These are phyloP conservation scores for Colius striatus DNA, from an alignment of 2,113 vertebrate species.

Conservation along the genomic window DNA sequence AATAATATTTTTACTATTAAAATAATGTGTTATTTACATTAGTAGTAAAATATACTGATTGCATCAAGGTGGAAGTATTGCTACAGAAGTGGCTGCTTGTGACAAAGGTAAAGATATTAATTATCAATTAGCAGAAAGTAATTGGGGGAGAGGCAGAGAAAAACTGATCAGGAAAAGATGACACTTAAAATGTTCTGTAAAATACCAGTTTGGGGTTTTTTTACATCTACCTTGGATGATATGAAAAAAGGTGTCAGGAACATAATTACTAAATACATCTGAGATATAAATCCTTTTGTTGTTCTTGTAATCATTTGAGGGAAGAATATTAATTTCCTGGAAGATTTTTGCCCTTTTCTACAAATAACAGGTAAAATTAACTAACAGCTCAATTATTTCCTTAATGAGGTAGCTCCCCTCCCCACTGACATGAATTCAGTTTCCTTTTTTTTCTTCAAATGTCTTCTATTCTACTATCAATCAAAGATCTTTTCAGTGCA, in stretches of 20 bases:
- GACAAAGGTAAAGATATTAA: constrained; percentile 73
- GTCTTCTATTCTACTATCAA: constrained; percentile 69
- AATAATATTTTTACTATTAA: constrained; percentile 31
- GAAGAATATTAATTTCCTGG: constrained; percentile 55
- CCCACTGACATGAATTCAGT: constrained; percentile 58
- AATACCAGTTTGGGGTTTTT: constrained; percentile 45
- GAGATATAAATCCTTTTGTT: constrained; percentile 70
- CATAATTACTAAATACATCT: constrained; percentile 73
- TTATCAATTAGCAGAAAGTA: constrained; percentile 77
- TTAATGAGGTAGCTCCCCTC: constrained; percentile 71
- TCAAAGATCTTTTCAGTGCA: constrained; percentile 56
- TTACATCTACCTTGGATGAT: constrained; percentile 56
- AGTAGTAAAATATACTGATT: constrained; percentile 58
- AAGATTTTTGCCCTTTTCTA: constrained; percentile 66
- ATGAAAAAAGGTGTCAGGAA: constrained; percentile 64
- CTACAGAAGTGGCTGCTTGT: constrained; percentile 56
- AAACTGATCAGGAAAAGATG: constrained; percentile 58
- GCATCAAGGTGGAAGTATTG: constrained; percentile 56
- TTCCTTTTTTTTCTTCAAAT: constrained; percentile 34
- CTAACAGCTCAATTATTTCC: constrained; percentile 78
- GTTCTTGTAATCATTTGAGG: constrained; percentile 76
- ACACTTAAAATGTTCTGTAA: constrained; percentile 62
- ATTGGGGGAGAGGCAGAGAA: constrained; percentile 8
- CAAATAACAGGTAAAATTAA: constrained; percentile 76
- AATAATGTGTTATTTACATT: constrained; percentile 66